phyloP scores from a whole-genome alignment of 1,140 invertebrate species.

The Bombus picipes region DNA sequence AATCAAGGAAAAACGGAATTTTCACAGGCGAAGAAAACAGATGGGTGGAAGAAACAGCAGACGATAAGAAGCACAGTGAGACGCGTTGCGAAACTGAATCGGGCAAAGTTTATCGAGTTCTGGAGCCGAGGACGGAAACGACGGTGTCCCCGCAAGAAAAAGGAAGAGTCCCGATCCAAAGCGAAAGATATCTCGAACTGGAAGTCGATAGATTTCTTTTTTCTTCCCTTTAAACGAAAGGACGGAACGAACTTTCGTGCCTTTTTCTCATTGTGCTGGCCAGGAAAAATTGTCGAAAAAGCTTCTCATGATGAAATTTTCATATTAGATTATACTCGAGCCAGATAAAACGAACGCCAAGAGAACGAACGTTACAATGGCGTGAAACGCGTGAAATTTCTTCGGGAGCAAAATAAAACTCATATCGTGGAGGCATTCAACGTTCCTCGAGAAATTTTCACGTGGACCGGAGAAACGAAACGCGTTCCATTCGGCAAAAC shows the following conservation, averaged over 20 bases:
- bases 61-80: slow-evolving; percentile 21
- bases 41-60: not conserved
- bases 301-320: not conserved
- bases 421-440: not conserved
- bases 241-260: not conserved
- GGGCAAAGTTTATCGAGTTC: slow-evolving; percentile 24
- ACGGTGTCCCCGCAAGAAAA: slow-evolving; percentile 1
- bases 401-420: not conserved
- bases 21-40: not conserved
- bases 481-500: not conserved
- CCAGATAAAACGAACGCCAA: not conserved
- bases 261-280: not conserved
- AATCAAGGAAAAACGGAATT: not conserved
- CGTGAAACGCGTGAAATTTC: not conserved
- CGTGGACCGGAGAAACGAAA: not conserved
- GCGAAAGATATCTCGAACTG: not conserved
- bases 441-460: not conserved
- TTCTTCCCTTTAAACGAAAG: not conserved
- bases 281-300: not conserved
- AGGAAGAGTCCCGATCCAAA: not conserved
- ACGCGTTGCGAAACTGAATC: slow-evolving; percentile 22
- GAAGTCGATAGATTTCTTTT: not conserved
- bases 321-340: not conserved
- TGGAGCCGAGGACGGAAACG: slow-evolving; percentile 15
- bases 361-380: not conserved